phyloP scores from a whole-genome alignment of 2,113 vertebrate species.

The Crotalus tigris region DNA sequence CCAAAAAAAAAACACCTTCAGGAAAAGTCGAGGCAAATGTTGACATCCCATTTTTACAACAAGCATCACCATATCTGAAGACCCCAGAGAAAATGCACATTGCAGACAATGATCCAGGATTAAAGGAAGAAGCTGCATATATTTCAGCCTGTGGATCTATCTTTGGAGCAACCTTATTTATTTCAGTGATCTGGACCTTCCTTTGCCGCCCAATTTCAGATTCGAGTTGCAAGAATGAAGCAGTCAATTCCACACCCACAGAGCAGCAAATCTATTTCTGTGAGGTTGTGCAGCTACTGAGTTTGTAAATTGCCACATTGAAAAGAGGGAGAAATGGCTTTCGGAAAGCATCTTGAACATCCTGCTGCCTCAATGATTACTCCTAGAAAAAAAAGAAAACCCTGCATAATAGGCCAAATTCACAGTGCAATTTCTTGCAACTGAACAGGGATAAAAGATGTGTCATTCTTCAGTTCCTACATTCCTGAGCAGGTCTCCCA shows the following conservation, averaged over 20 bases:
- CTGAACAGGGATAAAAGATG: not conserved
- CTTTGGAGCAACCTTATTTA: not conserved
- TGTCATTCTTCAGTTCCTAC: not conserved
- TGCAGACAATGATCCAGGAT: not conserved
- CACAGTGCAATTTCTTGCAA: not conserved
- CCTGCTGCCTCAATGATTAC: not conserved
- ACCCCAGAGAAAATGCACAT: not conserved
- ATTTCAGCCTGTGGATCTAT: no score
- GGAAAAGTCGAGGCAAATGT: not conserved
- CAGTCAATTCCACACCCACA: not conserved
- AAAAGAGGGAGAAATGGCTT: not conserved
- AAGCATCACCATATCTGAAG: not conserved
- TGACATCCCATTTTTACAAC: not conserved
- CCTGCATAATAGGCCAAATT: not conserved
- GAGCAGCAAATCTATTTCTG: not conserved
- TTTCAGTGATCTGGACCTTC: not conserved
- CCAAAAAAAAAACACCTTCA: not conserved
- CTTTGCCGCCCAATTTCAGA: not conserved
- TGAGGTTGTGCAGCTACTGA: not conserved
- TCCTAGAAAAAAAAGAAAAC: not conserved
- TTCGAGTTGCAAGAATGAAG: not conserved
- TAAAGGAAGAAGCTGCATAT: not conserved
- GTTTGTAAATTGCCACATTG: conserved; percentile 3
- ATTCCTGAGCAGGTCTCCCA: not conserved
- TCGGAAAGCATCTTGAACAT: not conserved